Conservation (phyloP, 2,797 vertebrate species). For the Pantherophis alleghaniensis region DNA sequence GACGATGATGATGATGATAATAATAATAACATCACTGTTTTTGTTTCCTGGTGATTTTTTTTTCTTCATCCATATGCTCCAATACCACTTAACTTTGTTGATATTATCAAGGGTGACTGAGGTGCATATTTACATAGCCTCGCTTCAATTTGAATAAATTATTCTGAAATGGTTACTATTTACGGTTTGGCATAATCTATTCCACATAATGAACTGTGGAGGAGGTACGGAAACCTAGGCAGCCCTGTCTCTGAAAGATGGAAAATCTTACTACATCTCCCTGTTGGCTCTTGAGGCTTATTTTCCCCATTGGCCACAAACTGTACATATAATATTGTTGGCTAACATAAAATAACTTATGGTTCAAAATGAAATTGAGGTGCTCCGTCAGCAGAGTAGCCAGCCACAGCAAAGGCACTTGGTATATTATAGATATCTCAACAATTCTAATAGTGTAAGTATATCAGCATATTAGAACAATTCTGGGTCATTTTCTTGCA, state of each 20-base stretch:
- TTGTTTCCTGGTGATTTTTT: not conserved
- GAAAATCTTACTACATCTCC: not conserved
- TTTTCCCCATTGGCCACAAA: not conserved
- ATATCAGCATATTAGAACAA: not conserved
- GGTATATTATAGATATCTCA: not conserved
- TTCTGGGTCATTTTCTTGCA: not conserved
- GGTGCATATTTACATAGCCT: not conserved
- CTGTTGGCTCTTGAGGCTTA: not conserved
- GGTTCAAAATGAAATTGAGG: not conserved
- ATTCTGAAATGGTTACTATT: not conserved
- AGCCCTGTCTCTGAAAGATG: not conserved
- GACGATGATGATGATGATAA: no score
- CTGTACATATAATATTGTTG: not conserved
- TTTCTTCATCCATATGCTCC: not conserved
- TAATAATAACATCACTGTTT: not conserved
- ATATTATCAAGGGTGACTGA: not conserved
- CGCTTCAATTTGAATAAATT: not conserved
- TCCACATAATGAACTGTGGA: not conserved
- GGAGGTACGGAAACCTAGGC: not conserved
- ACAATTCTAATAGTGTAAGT: not conserved
- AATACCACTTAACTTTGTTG: not conserved
- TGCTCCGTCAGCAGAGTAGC: not conserved
- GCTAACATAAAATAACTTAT: not conserved
- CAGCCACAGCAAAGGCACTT: not conserved
- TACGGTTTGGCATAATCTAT: not conserved